These are phyloP conservation scores for Todus mexicanus DNA, from an alignment of 2,797 vertebrate genomes.

Conservation along the genomic window DNA sequence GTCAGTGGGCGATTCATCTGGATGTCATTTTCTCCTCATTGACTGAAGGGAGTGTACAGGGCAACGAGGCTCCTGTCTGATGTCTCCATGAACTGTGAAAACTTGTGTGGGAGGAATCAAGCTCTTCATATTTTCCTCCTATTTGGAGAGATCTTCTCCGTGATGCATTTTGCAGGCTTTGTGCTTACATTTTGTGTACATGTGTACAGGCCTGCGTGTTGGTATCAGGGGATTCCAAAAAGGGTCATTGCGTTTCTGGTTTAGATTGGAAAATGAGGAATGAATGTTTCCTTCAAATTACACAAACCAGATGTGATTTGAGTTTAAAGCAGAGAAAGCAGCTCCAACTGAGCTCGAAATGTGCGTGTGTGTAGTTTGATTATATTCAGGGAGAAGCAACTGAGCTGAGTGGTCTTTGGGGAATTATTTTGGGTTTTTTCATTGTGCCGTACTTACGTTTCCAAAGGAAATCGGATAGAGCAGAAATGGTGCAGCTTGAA, in stretches of 20 bases:
- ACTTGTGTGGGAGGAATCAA: not conserved
- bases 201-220: not conserved
- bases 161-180: not conserved
- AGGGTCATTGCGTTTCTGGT: not conserved
- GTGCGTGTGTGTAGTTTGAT: constrained; percentile 14
- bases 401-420: constrained; percentile 17
- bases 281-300: constrained; percentile 14
- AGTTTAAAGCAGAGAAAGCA: constrained; percentile 9
- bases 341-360: not conserved
- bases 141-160: not conserved
- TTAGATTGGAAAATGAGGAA: constrained; percentile 3
- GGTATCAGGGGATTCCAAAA: not conserved
- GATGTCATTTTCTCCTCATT: constrained; percentile 42
- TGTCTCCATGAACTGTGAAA: constrained; percentile 4
- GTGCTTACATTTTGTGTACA: not conserved
- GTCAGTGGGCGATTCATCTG: constrained; percentile 50
- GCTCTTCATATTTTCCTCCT: constrained; percentile 3
- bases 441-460: not conserved
- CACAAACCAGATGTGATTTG: constrained; percentile 14
- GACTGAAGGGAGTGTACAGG: constrained; percentile 19
- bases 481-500: not conserved
- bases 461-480: not conserved
- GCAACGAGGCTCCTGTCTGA: constrained; percentile 12
- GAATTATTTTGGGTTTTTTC: not conserved
- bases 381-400: constrained; percentile 6